These are phyloP conservation scores for Halcyon chelicuti DNA, from an alignment of 2,797 vertebrate species.

Conservation along the genomic window DNA sequence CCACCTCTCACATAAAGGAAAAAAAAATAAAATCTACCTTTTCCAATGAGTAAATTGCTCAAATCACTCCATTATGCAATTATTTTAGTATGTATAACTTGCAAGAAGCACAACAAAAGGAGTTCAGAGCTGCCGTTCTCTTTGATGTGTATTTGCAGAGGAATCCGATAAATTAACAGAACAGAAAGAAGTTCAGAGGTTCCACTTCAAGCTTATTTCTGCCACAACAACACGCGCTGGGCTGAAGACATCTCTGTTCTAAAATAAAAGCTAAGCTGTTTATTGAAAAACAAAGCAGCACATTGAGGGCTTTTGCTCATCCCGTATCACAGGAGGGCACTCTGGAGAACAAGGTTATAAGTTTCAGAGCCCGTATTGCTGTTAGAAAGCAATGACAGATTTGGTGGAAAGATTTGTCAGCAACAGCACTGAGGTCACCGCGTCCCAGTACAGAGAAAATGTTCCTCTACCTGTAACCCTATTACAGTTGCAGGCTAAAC, in stretches of 20 bases:
- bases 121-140: neutral
- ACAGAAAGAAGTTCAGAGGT: neutral
- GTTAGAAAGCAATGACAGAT: neutral
- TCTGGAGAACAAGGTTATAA: neutral
- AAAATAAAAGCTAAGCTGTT: neutral
- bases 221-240: neutral
- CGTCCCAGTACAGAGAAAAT: neutral
- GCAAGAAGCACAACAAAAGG: neutral
- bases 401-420: neutral
- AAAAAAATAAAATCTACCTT: neutral
- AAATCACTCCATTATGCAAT: neutral
- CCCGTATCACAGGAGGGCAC: neutral
- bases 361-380: neutral
- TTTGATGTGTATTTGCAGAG: neutral
- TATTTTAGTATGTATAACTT: neutral
- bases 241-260: neutral
- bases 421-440: neutral
- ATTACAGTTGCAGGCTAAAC: neutral
- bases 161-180: neutral
- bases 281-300: neutral
- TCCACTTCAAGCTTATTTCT: neutral
- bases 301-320: neutral
- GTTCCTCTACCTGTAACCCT: constrained; percentile 3
- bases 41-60: neutral
- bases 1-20: neutral